Base-by-base conservation (phyloP, 2,888 invertebrate species). In the Isotomurus palustris region DNA sequence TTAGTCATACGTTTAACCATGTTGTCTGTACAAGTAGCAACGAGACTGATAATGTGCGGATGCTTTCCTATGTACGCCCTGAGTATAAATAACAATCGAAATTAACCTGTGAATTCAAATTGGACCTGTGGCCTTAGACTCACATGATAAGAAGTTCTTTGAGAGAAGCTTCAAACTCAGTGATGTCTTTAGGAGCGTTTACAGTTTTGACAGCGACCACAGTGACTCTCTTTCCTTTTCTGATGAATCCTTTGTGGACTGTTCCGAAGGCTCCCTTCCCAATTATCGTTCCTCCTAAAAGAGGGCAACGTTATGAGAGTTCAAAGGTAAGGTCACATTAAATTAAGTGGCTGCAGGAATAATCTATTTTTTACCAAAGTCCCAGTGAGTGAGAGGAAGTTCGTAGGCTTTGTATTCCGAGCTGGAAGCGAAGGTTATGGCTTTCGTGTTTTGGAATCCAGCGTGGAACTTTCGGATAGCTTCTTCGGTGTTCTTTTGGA, bases 11-110 rank as follows among this genome's bases (percentile, higher is more conserved):
- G 50, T 17, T 56, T 58, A 5, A 17, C 29, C 6, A 62, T 58
- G 38, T 58, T 58, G n/a, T 62, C 53, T 1, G 58, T 58, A 4
- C 56, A 58, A 3, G 62, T 53, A 17, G 58, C 62, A 21, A 58
- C 32, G 22, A 60, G 40, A 35, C 41, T 52, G 2, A 55, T 47
- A 38, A 59, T 51, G 43, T 59, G 19, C 3, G 36, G 21, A 25
- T 55, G 50, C 1, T 36, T 25, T 2, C 54, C 54, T 40, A 59
- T 44, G 24, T 29, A 45, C 29, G 45, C n/a, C n/a, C n/a, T n/a
- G n/a, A n/a, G n/a, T n/a, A n/a, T n/a, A n/a, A n/a, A n/a, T n/a
- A n/a, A 24, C 24, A 43, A 28, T 44, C 45, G 35, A 53, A 19
- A 24, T 53, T 36, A 5, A 29, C 27, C 17, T 53, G 53, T 22